Conservation (phyloP, 2,113 vertebrate species). For the Vulpes lagopus region DNA sequence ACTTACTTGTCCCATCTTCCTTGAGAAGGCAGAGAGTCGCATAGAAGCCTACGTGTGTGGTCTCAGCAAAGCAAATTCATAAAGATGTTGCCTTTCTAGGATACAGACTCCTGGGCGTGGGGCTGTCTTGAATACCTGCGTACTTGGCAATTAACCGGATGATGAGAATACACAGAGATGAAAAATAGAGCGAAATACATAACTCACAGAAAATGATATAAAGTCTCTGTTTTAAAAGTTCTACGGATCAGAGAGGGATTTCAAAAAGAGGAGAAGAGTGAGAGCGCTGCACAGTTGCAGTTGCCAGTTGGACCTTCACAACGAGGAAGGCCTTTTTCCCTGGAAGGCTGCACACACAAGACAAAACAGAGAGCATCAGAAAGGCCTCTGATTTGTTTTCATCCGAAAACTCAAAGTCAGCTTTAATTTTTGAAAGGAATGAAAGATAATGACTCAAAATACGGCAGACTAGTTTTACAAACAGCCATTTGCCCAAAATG, state of each 20-base stretch:
- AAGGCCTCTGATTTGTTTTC: slow-evolving; percentile 20
- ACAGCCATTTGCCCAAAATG: slow-evolving; percentile 60
- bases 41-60: neutral
- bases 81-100: neutral
- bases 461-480: slow-evolving; percentile 54
- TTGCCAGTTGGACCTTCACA: neutral
- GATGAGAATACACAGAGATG: neutral
- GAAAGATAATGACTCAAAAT: slow-evolving; percentile 47
- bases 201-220: neutral
- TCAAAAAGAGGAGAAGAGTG: neutral
- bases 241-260: neutral
- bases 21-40: neutral
- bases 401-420: slow-evolving; percentile 39
- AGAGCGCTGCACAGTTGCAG: neutral
- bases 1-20: neutral
- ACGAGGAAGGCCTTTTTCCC: neutral
- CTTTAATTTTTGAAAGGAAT: slow-evolving; percentile 63
- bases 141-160: neutral
- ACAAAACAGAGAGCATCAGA: neutral
- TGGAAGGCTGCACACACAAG: accelerated
- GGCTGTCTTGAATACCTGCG: neutral
- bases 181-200: neutral
- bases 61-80: neutral
- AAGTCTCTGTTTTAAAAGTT: neutral
- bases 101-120: too few relatives aligned